phyloP scores from a whole-genome alignment of 2,888 invertebrate species.

The Drosophila siamana region DNA sequence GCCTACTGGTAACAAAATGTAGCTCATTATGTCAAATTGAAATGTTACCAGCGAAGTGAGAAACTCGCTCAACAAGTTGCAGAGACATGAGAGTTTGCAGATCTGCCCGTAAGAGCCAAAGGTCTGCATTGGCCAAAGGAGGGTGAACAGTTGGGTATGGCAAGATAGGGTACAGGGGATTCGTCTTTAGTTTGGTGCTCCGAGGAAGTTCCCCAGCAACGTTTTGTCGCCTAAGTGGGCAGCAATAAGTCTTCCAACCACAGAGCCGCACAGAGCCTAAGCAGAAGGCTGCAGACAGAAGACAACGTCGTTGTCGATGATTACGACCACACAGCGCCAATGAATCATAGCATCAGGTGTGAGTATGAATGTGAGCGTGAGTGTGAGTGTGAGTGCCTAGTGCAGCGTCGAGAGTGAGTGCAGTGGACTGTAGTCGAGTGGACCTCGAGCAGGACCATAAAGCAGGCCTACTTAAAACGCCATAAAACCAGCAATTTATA shows the following conservation, averaged over 20 bases:
- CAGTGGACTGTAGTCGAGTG: slow-evolving; percentile 15
- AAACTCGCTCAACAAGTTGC: slow-evolving; percentile 62
- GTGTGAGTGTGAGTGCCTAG: slow-evolving; percentile 4
- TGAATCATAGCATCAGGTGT: slow-evolving; percentile 64
- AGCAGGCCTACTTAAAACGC: slow-evolving; percentile 81
- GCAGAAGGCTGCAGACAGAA: background rate
- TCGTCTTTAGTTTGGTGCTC: slow-evolving; percentile 33
- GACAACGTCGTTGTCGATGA: slow-evolving; percentile 18
- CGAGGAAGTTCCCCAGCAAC: slow-evolving; percentile 62
- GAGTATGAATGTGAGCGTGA: slow-evolving; percentile 10
- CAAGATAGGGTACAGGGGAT: slow-evolving; percentile 9
- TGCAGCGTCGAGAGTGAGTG: slow-evolving; percentile 10
- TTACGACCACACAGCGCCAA: slow-evolving; percentile 67
- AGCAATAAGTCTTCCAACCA: slow-evolving; percentile 66
- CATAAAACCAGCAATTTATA: slow-evolving; percentile 83
- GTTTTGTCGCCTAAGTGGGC: slow-evolving; percentile 80
- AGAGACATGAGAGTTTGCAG: slow-evolving; percentile 46
- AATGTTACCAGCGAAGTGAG: slow-evolving; percentile 76
- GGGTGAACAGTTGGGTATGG: background rate
- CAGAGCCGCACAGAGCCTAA: background rate
- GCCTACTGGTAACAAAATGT: slow-evolving; percentile 75
- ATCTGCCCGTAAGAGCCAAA: slow-evolving; percentile 17
- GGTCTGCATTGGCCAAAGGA: slow-evolving; percentile 17
- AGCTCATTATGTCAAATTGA: slow-evolving; percentile 85
- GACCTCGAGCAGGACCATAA: slow-evolving; percentile 62